A percentile compares a stretch with the other conserved stretches of the same genome.
Conservation (phyloP, 2,113 vertebrate species). For the Progne subis region DNA sequence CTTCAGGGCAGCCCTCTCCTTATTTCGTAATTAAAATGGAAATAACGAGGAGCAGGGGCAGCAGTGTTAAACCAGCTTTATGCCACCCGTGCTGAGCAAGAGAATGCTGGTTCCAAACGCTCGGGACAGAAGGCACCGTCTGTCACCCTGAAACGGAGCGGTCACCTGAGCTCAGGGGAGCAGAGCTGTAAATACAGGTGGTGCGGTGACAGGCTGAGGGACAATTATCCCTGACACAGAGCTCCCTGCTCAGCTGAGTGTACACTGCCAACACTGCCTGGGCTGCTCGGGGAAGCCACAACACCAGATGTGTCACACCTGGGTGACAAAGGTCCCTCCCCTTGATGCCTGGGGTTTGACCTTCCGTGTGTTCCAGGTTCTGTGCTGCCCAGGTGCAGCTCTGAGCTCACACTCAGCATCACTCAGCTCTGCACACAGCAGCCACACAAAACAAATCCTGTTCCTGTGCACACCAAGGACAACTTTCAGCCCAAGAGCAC, state of each 20-base stretch:
- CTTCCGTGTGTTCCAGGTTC: accelerated
- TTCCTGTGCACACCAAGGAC: no score
- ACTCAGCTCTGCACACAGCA: neutral
- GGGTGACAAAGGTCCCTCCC: neutral
- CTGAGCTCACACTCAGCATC: neutral
- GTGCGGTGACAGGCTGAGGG: neutral
- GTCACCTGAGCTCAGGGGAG: neutral
- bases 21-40: neutral
- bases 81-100: neutral
- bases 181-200: neutral
- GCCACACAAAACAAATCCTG: no score
- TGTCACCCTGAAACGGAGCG: neutral
- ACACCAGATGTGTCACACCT: neutral
- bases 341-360: neutral
- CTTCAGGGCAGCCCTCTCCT: neutral
- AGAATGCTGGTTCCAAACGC: neutral
- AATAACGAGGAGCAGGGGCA: neutral
- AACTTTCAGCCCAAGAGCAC: no score
- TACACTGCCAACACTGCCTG: accelerated
- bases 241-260: neutral
- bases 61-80: neutral
- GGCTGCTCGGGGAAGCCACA: neutral
- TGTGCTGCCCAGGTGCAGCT: neutral
- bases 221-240: accelerated
- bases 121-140: neutral